Percentiles rank a stretch among this genome's conserved stretches.
These are phyloP conservation scores for Hypena proboscidalis DNA, from an alignment of 2,888 invertebrate genomes.

Conservation along the genomic window DNA sequence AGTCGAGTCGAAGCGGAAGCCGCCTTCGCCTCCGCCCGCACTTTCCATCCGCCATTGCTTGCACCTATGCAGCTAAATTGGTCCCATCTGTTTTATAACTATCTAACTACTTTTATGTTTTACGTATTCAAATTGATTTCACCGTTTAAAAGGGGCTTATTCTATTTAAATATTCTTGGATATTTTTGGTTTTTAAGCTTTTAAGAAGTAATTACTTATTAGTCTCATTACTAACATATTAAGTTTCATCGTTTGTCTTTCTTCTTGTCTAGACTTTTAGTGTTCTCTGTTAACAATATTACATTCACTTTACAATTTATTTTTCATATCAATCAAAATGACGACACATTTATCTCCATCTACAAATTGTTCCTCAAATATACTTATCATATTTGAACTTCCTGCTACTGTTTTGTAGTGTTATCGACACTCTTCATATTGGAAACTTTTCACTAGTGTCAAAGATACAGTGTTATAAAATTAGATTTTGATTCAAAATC, in stretches of 20 bases:
- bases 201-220: no score
- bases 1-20: slow-evolving; percentile 72
- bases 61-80: slow-evolving; percentile 68
- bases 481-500: no score
- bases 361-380: slow-evolving; percentile 53
- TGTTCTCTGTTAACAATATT: no score
- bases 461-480: slow-evolving; percentile 36
- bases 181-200: background rate
- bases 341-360: slow-evolving; percentile 39
- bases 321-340: slow-evolving; percentile 29
- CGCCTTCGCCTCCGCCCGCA: slow-evolving; percentile 67
- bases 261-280: no score
- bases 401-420: slow-evolving; percentile 47
- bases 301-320: no score
- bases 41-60: slow-evolving; percentile 80
- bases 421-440: slow-evolving; percentile 39
- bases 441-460: slow-evolving; percentile 40
- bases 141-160: background rate
- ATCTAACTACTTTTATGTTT: slow-evolving; percentile 28
- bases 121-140: slow-evolving; percentile 18
- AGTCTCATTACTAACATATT: no score
- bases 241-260: no score
- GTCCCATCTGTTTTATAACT: slow-evolving; percentile 57
- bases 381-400: slow-evolving; percentile 53
- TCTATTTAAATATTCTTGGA: background rate